Evolutionary conservation across 2,888 invertebrate species (phyloP).

Genomic region (Mythimna lalbum): DNA sequence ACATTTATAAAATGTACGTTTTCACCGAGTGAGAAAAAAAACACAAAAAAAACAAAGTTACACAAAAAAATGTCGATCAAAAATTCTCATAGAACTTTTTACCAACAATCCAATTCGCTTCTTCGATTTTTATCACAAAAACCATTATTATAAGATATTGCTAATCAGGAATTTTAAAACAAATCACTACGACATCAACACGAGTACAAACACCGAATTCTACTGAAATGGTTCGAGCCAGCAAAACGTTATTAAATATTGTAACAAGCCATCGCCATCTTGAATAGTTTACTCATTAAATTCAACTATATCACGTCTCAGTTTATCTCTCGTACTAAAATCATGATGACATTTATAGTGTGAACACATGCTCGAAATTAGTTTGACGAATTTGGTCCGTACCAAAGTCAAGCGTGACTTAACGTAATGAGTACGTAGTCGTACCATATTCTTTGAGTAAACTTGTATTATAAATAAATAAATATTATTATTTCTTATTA

Average conservation of each 20-base stretch:
- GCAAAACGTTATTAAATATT: constrained; percentile 49
- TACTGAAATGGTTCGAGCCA: constrained; percentile 66
- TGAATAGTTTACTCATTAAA: too few relatives aligned
- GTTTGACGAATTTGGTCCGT: too few relatives aligned
- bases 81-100: constrained; percentile 48
- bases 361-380: too few relatives aligned
- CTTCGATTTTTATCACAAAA: constrained; percentile 76
- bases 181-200: constrained; percentile 67
- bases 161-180: constrained; percentile 70
- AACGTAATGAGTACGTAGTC: too few relatives aligned
- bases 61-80: constrained; percentile 13
- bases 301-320: too few relatives aligned
- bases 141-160: constrained; percentile 77
- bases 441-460: too few relatives aligned
- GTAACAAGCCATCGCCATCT: too few relatives aligned
- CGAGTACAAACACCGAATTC: constrained; percentile 69
- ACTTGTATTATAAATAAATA: too few relatives aligned
- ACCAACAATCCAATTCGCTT: background rate
- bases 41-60: background rate
- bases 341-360: too few relatives aligned
- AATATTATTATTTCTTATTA: too few relatives aligned
- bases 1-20: constrained; percentile 59
- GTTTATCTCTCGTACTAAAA: too few relatives aligned
- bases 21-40: constrained; percentile 23
- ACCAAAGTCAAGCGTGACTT: too few relatives aligned